Evolutionary conservation across 2,888 invertebrate species (phyloP), one percentile per base, ranked within the genome.

Genomic region (Acanthopleura granulata): DNA sequence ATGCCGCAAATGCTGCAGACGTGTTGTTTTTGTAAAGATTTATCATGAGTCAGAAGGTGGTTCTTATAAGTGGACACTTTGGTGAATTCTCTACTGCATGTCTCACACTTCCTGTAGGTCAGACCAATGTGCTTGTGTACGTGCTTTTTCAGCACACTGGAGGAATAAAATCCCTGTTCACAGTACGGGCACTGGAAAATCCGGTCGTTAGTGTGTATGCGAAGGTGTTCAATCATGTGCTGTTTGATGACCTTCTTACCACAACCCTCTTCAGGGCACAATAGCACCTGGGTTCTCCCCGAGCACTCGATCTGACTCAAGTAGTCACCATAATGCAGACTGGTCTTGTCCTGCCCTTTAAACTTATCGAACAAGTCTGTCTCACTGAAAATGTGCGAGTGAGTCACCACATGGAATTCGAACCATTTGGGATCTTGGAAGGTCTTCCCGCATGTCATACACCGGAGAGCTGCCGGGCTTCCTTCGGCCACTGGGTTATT

Each of bases 1-100:
- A 95, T 95, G 86, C 94, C 95, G 90, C 96, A 96, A 86, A 94
- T 94, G 0, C 95, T 95, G 91, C 96, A 96, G 69, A 94, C 92
- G 79, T 95, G 92, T 86, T 95, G 95, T 85, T 94, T 94, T 87
- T 95, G 94, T 12, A 81, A 79, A 27, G 78, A 77, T 71, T 84
- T 83, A 11, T 79, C 77, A 77, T 86, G 86, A 18, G 81, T 76
- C 22, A 77, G 77, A 80, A 85, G 82, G 78, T 88, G 88, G 12
- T 80, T 79, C 22, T 78, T 79, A 73, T 81, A 86, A 1, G 83
- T 81, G 6, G 76, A 77, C 18, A 77, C 76, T 62, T 86, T 85
- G 49, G 83, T 83, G 76, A 84, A 88, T 25, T 82, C 81, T 66
- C 84, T 85, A 6, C 85, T 85, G 78, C 88, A 87, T 12, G 82